These are phyloP conservation scores for Pao palembangensis DNA, from an alignment of 2,113 vertebrate species.

Conservation along the genomic window DNA sequence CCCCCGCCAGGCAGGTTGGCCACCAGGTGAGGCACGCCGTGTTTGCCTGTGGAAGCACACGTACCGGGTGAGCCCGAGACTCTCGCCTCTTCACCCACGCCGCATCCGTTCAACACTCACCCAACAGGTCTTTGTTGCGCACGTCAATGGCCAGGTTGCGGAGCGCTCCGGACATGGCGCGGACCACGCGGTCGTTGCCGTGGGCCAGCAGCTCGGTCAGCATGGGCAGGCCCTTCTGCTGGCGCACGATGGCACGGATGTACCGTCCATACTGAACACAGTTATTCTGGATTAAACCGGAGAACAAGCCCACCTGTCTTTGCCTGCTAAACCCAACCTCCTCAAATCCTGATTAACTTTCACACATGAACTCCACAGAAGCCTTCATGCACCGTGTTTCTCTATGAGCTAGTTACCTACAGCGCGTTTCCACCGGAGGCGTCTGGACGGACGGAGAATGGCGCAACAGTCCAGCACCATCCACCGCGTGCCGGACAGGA, in stretches of 20 bases:
- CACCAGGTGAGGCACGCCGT: conserved; percentile 87
- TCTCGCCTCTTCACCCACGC: not conserved
- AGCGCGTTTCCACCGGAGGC: no score
- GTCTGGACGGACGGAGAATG: no score
- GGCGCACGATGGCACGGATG: conserved; percentile 84
- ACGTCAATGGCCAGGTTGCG: conserved; percentile 91
- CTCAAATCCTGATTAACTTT: not conserved
- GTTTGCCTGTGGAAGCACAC: conserved; percentile 75
- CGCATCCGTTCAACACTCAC: conserved; percentile 64
- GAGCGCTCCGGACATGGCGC: conserved; percentile 89
- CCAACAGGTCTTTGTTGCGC: conserved; percentile 89
- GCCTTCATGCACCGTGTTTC: no score
- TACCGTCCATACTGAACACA: conserved; percentile 83
- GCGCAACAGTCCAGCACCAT: no score
- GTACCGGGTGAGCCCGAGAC: no score
- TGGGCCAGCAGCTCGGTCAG: conserved; percentile 86
- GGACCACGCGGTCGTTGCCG: conserved; percentile 88
- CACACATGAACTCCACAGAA: no score
- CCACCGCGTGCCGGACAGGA: no score
- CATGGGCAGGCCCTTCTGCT: conserved; percentile 88
- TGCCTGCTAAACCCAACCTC: not conserved
- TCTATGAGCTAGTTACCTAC: no score
- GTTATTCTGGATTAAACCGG: not conserved
- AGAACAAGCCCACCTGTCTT: not conserved
- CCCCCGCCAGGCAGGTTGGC: conserved; percentile 85